Base-by-base conservation (phyloP, 1,140 invertebrate species). In the Mesaphorura yosii region DNA sequence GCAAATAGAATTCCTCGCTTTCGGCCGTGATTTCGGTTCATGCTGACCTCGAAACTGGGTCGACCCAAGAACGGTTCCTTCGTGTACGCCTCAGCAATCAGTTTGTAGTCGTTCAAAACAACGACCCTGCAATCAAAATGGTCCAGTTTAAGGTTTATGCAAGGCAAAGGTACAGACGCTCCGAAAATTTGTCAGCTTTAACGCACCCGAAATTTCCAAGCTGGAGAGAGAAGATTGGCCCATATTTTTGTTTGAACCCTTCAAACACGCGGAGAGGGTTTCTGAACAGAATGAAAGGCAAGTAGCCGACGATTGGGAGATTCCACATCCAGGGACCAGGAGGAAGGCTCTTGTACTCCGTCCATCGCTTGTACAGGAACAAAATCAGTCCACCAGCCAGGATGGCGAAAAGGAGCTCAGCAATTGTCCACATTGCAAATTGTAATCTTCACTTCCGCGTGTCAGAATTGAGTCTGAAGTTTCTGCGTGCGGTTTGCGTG, bases 1-100 rank as follows among this genome's bases (percentile, higher is more conserved):
- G 79, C 78, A 67, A 80, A 84, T 1, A 84, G 20, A 48, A 20
- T 22, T 19, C 29, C 61, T 53, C 61, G 22, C 37, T 58, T 57
- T 26, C 51, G 41, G 31, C 61, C 61, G 51, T 59, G 61, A 48
- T 57, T 57, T 44, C 61, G 34, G 19, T 51, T 55, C 52, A 63
- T 52, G 46, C 53, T 45, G 1, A 52, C 52, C 17, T 59, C 61
- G 38, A 63, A 63, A 1, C 51, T 53, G 2, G 58, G 57, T 45
- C 61, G 2, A 1, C 57, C 61, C 47, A 53, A 40, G 26, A 59
- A 63, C 1, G 53, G 52, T 48, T 63, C 61, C 34, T 59, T 51
- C 40, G 53, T 57, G 22, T 48, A 63, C 19, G 61, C 61, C 53
- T 63, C 48, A 20, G 28, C 31, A 25, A 63, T 50, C 20, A 63